Percentiles rank a stretch among this genome's conserved stretches.
These are phyloP conservation scores for Alcedo quadribrachys DNA, from an alignment of 2,797 vertebrate species.

Conservation along the genomic window DNA sequence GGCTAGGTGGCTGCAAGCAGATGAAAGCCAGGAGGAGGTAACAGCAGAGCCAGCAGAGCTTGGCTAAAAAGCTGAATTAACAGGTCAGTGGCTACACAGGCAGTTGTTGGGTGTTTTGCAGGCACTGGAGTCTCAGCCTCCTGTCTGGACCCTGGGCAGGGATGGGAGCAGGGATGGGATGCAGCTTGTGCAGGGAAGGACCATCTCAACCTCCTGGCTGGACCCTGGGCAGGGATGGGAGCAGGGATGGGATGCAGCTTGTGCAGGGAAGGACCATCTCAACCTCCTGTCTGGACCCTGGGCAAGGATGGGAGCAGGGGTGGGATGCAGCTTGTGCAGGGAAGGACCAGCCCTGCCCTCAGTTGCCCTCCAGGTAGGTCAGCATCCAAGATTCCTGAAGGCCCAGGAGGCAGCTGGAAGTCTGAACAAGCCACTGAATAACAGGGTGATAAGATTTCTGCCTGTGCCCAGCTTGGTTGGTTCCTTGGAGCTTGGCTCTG, in stretches of 20 bases:
- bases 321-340: neutral
- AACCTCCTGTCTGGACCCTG: neutral
- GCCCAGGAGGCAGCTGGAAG: neutral
- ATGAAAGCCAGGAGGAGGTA: neutral
- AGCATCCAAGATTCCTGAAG: neutral
- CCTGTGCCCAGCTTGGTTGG: neutral
- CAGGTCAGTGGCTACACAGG: neutral
- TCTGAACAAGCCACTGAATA: neutral
- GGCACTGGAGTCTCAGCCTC: neutral
- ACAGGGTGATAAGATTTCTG: neutral
- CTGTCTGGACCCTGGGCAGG: neutral
- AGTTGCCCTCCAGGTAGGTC: neutral
- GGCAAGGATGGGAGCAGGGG: accelerated
- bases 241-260: accelerated
- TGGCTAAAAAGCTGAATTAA: neutral
- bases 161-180: accelerated
- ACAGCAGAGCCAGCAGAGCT: neutral
- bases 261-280: no score
- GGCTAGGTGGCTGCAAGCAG: neutral
- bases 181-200: neutral
- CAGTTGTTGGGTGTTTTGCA: neutral
- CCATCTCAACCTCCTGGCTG: neutral
- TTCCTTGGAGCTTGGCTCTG: neutral
- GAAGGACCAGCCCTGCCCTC: neutral
- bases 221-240: neutral